Base-by-base conservation (phyloP, 1,140 invertebrate species). In the Marisa cornuarietis region DNA sequence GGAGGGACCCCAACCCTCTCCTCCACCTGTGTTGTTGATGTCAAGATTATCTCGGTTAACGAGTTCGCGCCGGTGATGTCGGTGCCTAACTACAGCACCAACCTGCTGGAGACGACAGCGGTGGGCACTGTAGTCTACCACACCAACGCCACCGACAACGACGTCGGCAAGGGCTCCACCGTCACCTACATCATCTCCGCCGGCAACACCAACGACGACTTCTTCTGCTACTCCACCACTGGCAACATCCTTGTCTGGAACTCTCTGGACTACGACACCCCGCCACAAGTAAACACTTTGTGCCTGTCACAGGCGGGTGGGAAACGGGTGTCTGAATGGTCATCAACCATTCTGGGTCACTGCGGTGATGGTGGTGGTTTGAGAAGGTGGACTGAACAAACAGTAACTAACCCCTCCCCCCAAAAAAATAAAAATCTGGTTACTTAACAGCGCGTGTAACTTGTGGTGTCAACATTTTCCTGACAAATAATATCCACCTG, bases 221-320 rank as follows among this genome's bases (percentile, higher is more conserved):
- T 86, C 58, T 76, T 71, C 52, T 71, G 84, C 49, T 77, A 86
- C 68, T 42, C 83, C 13, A 79, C 51, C 72, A 74, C 76, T 68
- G 83, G 85, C 5, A 71, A 82, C 11, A 54, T 86, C 2, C 68
- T 79, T 54, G 84, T 86, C 2, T 81, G 81, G 24, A 77, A 71
- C 51, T 31, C 65, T 24, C 76, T 87, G 24, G 86, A 87, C 76
- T 87, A 82, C 78, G 85, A 88, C 63, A 82, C 79, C 3, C 31
- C 54, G 24, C 83, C 82, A 0, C 69, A 73, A 49, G 78, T 79
- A 18, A 79, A n/a, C 82, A 66, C 66, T 42, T 42, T 42, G 31
- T 42, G 31, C 31, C 31, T 42, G 31, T 42, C 31, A 6, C 31
- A 4, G 31, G 31, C 31, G 31, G 31, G 31, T 42, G 31, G 31